Evolutionary conservation across 2,888 invertebrate genomes (phyloP).

Genomic region (Pogonocherus hispidulus): DNA sequence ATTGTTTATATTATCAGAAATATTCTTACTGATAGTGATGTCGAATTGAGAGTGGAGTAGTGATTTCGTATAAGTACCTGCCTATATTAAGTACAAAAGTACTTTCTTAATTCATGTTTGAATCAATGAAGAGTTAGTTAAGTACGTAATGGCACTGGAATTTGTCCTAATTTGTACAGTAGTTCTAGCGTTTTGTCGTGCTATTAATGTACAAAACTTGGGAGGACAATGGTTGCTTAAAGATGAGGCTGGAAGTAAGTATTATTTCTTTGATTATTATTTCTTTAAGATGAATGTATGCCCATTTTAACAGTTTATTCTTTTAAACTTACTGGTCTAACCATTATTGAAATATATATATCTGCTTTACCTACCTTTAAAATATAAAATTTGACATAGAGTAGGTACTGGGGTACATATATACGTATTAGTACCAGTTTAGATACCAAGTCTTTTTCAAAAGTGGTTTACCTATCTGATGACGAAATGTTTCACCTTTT

Average conservation of each 20-base stretch:
- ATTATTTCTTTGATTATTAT: constrained; percentile 12
- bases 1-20: not conserved
- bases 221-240: constrained; percentile 48
- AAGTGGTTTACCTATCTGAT: no score
- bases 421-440: no score
- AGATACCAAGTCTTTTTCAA: no score
- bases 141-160: not conserved
- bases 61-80: not conserved
- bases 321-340: no score
- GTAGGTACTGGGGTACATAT: no score
- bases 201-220: constrained; percentile 28
- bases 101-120: no score
- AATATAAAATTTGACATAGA: no score
- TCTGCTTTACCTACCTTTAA: no score
- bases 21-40: not conserved
- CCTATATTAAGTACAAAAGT: no score
- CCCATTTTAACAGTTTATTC: not conserved
- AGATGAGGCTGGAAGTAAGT: constrained; percentile 47
- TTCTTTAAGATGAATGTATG: not conserved
- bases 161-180: constrained; percentile 5
- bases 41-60: not conserved
- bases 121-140: not conserved
- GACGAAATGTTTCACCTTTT: no score
- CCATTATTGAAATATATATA: no score
- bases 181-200: constrained; percentile 1